These are phyloP conservation scores for Diceros bicornis DNA, from an alignment of 2,797 vertebrate species.

Conservation along the genomic window DNA sequence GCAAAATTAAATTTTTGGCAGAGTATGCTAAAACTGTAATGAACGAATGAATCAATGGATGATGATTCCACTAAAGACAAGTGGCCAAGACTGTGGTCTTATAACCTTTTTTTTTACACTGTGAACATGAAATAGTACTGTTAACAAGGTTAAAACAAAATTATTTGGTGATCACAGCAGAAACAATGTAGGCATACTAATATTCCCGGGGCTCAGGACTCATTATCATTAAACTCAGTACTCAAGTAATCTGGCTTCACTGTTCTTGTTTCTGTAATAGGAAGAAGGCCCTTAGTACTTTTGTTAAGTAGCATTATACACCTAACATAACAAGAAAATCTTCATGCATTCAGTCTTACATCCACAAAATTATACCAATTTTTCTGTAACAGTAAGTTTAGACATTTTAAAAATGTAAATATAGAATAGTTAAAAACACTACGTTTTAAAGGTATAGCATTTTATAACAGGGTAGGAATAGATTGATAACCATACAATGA, in stretches of 20 bases:
- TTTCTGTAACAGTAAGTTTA: not conserved
- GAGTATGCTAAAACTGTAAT: not conserved
- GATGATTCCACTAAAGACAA: not conserved
- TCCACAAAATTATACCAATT: not conserved
- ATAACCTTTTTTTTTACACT: not conserved
- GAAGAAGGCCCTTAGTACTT: not conserved
- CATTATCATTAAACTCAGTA: not conserved
- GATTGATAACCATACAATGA: not conserved
- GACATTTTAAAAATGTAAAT: not conserved
- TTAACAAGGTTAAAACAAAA: not conserved
- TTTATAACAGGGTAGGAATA: not conserved
- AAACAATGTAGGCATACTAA: not conserved
- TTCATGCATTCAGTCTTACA: not conserved
- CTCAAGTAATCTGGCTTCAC: not conserved
- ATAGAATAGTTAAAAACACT: not conserved
- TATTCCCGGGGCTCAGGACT: not conserved
- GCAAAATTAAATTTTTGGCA: not conserved
- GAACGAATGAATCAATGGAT: not conserved
- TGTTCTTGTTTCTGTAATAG: not conserved
- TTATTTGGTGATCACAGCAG: slow-evolving; percentile 10
- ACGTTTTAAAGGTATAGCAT: not conserved
- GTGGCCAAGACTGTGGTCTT: not conserved
- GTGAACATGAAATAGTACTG: not conserved
- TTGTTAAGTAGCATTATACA: not conserved
- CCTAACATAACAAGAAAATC: not conserved